These are phyloP conservation scores for Notoglanidium macrostoma DNA, from an alignment of 2,797 vertebrate species.

Conservation along the genomic window DNA sequence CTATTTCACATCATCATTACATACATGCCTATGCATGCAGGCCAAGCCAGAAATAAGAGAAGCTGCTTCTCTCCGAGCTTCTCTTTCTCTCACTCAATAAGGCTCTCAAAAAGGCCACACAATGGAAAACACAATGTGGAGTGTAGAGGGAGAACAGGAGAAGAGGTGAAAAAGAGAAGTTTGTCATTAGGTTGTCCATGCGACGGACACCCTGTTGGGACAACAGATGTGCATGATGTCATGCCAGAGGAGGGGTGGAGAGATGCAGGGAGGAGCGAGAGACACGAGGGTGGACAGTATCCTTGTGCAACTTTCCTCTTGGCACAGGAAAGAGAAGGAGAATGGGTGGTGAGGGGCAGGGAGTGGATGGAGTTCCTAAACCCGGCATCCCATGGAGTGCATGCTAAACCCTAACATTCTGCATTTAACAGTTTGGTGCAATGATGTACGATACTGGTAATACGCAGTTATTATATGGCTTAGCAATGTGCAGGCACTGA, in stretches of 20 bases:
- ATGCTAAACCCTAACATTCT: background rate
- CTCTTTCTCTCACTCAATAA: background rate
- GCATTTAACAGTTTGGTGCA: background rate
- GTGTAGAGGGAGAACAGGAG: constrained; percentile 35
- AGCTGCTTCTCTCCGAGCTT: background rate
- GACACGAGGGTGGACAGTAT: constrained; percentile 68
- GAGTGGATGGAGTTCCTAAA: constrained; percentile 28
- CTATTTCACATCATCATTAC: constrained; percentile 65
- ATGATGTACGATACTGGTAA: background rate
- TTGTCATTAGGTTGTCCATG: constrained; percentile 72
- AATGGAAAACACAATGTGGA: constrained; percentile 22
- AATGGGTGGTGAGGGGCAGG: constrained; percentile 27
- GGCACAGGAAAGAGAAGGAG: constrained; percentile 31
- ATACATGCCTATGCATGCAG: constrained; percentile 56
- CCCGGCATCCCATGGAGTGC: constrained; percentile 7
- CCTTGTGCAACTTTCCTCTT: constrained; percentile 63
- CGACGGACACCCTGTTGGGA: constrained; percentile 76
- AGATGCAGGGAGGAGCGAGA: constrained; percentile 64
- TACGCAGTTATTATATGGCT: background rate
- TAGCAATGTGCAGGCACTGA: background rate
- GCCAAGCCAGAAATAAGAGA: constrained; percentile 50
- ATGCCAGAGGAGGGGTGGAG: constrained; percentile 69
- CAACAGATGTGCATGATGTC: constrained; percentile 82
- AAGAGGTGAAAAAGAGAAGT: constrained; percentile 56
- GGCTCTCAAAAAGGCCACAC: constrained; percentile 7